Base-by-base conservation (phyloP, 2,797 vertebrate species). In the Saxicola maurus region DNA sequence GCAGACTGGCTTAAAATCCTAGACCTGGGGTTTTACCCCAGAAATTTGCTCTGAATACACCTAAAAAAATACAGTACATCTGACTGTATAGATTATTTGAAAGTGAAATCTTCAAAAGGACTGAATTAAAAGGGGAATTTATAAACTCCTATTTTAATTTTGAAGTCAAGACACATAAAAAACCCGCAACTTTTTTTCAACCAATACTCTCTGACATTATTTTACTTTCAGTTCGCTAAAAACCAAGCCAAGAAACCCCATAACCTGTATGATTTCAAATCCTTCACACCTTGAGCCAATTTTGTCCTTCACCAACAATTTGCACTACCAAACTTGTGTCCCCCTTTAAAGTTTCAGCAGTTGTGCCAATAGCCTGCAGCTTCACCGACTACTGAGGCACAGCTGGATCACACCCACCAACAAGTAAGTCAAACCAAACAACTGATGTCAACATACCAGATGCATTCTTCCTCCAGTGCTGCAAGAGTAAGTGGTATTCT, bases 401-500 rank as follows among this genome's bases (percentile, higher is more conserved):
- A 57, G 40, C 16, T 53, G 18, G 38, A 76, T 46, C 49, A 74
- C 64, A 78, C 59, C 82, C 89, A 79, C 21, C 69, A 59, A 69
- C 45, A 91, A 46, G 27, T 40, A 79, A 88, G 33, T 57, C 68
- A 67, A 86, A 69, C 38, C 65, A 71, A 92, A 82, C 37, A 94
- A 79, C 5, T 43, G 21, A 85, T 55, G 90, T 95, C 82, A 97
- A 97, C 97, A 75, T 97, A 99, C 99, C 98, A 99, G 98, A 93
- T 99, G 98, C 97, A 97, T 97, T 94, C 97, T 97, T 88, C 96
- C 97, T 96, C 95, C 97, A 66, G 95, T 95, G 91, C 84, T 96
- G 96, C 96, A 97, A 27, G 95, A 81, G 82, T 96, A 97, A 69
- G 96, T 91, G 67, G 95, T 93, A 45, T 71, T 97, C 86, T 94